Conservation (phyloP, 2,113 vertebrate species). For the Etheostoma spectabile region DNA sequence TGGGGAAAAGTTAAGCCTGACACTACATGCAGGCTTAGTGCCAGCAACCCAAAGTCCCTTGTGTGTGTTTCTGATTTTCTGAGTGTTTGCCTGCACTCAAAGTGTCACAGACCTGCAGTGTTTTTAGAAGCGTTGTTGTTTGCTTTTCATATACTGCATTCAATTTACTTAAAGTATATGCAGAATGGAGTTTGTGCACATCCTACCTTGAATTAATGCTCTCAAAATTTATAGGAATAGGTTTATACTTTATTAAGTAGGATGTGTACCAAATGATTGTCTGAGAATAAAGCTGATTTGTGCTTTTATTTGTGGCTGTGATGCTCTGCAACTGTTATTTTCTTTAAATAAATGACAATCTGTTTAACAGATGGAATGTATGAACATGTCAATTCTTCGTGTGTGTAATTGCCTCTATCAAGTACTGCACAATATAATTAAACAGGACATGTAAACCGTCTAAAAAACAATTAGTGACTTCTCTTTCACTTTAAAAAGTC, state of each 20-base stretch:
- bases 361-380: too few relatives aligned
- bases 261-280: background rate
- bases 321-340: background rate
- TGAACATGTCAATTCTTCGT: background rate
- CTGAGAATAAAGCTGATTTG: background rate
- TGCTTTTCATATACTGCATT: background rate
- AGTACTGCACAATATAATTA: background rate
- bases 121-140: conserved; percentile 2
- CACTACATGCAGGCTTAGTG: conserved; percentile 36
- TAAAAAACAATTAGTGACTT: background rate
- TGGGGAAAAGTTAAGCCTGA: conserved; percentile 65
- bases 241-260: background rate
- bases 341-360: background rate
- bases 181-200: background rate
- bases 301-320: background rate
- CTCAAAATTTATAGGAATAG: background rate
- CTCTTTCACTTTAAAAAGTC: background rate
- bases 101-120: conserved; percentile 22
- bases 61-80: conserved; percentile 24
- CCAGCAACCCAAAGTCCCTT: conserved; percentile 33
- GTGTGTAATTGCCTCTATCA: background rate
- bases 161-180: background rate
- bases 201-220: too few relatives aligned
- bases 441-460: background rate
- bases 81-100: conserved; percentile 24